These are phyloP conservation scores for Desoria tigrina DNA, from an alignment of 2,888 invertebrate genomes.

Conservation along the genomic window DNA sequence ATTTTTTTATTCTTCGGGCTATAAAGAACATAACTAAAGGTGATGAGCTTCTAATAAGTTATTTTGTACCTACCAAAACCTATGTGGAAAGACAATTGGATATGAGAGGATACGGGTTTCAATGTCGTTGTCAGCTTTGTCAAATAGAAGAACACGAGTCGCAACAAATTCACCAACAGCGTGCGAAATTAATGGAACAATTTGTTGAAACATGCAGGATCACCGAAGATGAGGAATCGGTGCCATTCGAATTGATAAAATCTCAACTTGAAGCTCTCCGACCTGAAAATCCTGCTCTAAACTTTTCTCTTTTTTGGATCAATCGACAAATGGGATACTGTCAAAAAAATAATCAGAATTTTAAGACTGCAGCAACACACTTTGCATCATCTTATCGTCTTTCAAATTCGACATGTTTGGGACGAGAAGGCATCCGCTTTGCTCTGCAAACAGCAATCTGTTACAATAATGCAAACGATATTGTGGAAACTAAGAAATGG, in stretches of 20 bases:
- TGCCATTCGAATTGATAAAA: constrained; percentile 2
- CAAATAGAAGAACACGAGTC: constrained; percentile 1
- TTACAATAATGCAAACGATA: not conserved
- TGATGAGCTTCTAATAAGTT: constrained; percentile 1
- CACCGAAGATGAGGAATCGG: not conserved
- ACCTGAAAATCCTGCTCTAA: not conserved
- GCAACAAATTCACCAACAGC: not conserved
- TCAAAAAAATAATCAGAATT: no score
- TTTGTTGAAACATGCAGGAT: not conserved
- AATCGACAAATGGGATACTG: not conserved
- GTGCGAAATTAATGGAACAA: not conserved
- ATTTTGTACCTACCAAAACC: not conserved
- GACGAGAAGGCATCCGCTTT: not conserved
- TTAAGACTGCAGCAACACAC: not conserved
- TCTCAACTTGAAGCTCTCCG: constrained; percentile 6
- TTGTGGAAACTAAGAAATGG: constrained; percentile 1
- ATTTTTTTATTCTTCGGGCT: constrained; percentile 9
- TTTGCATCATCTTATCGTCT: constrained; percentile 5
- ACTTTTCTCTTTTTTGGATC: constrained; percentile 10
- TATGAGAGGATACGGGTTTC: not conserved
- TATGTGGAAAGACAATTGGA: not conserved
- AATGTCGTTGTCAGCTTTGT: constrained; percentile 6
- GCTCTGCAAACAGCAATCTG: not conserved
- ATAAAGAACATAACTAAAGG: constrained; percentile 2
- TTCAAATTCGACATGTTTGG: not conserved